Percentiles rank a stretch among this genome's conserved stretches.
Evolutionary conservation across 1,140 invertebrate species (phyloP).

Genomic region (Manduca sexta): DNA sequence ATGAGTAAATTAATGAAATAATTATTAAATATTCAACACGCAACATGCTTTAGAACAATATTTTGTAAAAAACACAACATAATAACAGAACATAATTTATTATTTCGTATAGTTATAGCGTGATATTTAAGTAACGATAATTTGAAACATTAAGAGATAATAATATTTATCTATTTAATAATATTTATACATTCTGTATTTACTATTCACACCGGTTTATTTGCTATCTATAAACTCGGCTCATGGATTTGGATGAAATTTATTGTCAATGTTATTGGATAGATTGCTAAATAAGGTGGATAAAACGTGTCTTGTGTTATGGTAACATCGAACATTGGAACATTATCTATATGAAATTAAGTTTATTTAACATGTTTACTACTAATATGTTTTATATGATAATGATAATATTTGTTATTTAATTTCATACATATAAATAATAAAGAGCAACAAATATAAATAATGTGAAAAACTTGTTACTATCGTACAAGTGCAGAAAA

Average conservation of each 20-base stretch:
- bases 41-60: constrained; percentile 50
- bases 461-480: too few relatives aligned
- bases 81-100: constrained; percentile 30
- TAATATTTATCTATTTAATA: constrained; percentile 11
- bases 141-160: constrained; percentile 17
- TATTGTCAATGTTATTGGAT: background rate
- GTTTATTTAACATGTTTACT: too few relatives aligned
- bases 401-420: too few relatives aligned
- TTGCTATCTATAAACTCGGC: background rate
- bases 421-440: too few relatives aligned
- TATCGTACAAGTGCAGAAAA: background rate
- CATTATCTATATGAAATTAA: too few relatives aligned
- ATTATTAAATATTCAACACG: constrained; percentile 21
- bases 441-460: too few relatives aligned
- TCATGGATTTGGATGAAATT: background rate
- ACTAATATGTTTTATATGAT: too few relatives aligned
- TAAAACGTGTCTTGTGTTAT: too few relatives aligned
- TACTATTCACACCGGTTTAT: background rate
- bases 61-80: constrained; percentile 47
- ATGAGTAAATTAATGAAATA: background rate
- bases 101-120: constrained; percentile 16
- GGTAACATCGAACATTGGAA: too few relatives aligned
- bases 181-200: constrained; percentile 32
- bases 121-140: constrained; percentile 13
- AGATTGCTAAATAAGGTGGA: background rate